Evolutionary conservation across 2,797 vertebrate genomes (phyloP).

Genomic region (Rhinella marina): DNA sequence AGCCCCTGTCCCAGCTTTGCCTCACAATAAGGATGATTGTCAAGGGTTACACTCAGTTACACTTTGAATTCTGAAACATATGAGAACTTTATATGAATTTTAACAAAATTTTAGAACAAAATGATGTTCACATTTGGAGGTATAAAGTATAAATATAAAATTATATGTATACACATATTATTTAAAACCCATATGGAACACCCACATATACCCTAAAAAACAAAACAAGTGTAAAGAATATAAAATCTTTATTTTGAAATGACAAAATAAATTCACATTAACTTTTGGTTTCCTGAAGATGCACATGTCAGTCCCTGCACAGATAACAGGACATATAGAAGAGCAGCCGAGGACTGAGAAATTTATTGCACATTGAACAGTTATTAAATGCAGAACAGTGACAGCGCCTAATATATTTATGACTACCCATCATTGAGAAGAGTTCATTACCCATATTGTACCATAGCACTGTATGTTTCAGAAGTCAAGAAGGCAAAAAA

Average conservation of each 20-base stretch:
- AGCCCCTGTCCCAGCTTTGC: too few species aligned
- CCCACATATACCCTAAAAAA: background rate
- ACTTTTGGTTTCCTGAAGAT: background rate
- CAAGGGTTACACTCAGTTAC: too few species aligned
- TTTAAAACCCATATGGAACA: too few species aligned
- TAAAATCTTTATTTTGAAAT: slow-evolving; percentile 57
- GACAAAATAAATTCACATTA: slow-evolving; percentile 54
- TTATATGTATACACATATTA: background rate
- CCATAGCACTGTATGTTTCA: background rate
- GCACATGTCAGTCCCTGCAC: background rate
- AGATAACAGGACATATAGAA: background rate
- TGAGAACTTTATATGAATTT: too few species aligned
- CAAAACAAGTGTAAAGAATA: slow-evolving; percentile 41
- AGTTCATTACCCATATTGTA: background rate
- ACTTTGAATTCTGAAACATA: too few species aligned
- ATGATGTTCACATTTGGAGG: too few species aligned
- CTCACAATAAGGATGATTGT: too few species aligned
- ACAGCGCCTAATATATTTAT: background rate
- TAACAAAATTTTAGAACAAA: too few species aligned
- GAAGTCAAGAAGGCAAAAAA: background rate
- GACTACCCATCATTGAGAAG: background rate
- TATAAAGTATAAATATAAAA: too few species aligned
- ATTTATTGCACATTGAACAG: slow-evolving; percentile 19
- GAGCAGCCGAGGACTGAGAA: background rate
- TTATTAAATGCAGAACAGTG: background rate